Base-by-base conservation (phyloP, 2,888 invertebrate genomes). In the Trypoxylon attenuatum region DNA sequence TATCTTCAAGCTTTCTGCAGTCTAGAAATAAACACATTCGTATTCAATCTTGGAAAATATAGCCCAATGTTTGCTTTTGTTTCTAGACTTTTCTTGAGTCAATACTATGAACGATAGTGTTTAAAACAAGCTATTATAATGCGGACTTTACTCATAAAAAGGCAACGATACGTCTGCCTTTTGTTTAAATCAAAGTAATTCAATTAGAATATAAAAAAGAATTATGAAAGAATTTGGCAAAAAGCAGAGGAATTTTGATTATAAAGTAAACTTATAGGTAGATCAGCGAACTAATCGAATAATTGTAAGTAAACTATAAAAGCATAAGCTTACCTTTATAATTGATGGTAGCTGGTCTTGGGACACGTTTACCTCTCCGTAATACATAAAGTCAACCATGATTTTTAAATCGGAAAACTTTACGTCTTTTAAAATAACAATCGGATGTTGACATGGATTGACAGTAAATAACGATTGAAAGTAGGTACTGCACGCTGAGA, bases 321-420 rank as follows among this genome's bases (percentile, higher is more conserved):
- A n/a, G n/a, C n/a, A n/a, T n/a, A n/a, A n/a, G 53, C 59, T 74
- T 82, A 89, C 89, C 87, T 89, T 89, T 59, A 90, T 85, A 71
- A 90, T 88, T 39, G 88, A 87, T 63, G 94, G 94, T 78, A 96
- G 88, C 83, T 95, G 94, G 79, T 96, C 95, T 83, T 96, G 94
- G 1, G 95, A 94, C 23, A 96, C 95, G 87, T 96, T 96, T 5
- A 96, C 96, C 89, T 96, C 96, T 0, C 96, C 96, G 80, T 94
- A 94, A 85, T 96, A 96, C 94, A 96, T 96, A 83, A 96, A 96
- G 82, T 96, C 95, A 6, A 96, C 94, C 91, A 96, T 94, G 22
- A 94, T 94, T 83, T 94, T 93, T 59, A 96, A 90, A 87, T 96
- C 95, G 49, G 92, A 91, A 82, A 94, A 96, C 80, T 94, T 93